phyloP scores from a whole-genome alignment of 2,888 invertebrate species.

The Drosophila mimica region DNA sequence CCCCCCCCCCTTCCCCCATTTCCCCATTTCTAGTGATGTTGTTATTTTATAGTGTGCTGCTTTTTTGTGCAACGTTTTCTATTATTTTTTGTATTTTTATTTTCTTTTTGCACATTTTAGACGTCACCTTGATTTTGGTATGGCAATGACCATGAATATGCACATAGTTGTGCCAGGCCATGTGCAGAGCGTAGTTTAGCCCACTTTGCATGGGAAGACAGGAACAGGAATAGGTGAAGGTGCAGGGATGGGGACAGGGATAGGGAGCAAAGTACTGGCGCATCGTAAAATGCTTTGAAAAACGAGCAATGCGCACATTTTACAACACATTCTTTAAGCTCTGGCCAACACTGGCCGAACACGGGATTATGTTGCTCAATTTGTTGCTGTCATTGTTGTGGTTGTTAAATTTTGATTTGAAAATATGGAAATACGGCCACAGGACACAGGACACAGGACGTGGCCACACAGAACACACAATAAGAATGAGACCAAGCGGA shows the following conservation, averaged over 20 bases:
- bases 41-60: conserved; percentile 36
- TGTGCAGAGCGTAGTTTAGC: conserved; percentile 58
- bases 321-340: conserved; percentile 56
- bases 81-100: conserved; percentile 32
- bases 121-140: conserved; percentile 79
- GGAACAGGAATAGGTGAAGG: conserved; percentile 7
- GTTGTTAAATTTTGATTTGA: conserved; percentile 72
- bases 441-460: conserved; percentile 44
- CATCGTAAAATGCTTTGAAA: conserved; percentile 52
- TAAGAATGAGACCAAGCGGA: conserved; percentile 83
- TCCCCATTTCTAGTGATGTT: conserved; percentile 1
- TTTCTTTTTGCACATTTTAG: conserved; percentile 18
- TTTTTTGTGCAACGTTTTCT: conserved; percentile 13
- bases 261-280: conserved; percentile 23
- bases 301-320: conserved; percentile 66
- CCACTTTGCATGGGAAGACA: conserved; percentile 69
- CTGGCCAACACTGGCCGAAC: conserved; percentile 42
- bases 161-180: conserved; percentile 58
- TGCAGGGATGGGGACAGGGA: conserved; percentile 4
- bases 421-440: conserved; percentile 70
- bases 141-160: conserved; percentile 80
- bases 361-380: conserved; percentile 64
- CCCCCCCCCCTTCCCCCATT: neutral
- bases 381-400: conserved; percentile 66
- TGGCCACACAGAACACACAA: conserved; percentile 66